A percentile compares a stretch with the other conserved stretches of the same genome.
Conservation (phyloP, 2,113 vertebrate genomes). For the Perca flavescens region DNA sequence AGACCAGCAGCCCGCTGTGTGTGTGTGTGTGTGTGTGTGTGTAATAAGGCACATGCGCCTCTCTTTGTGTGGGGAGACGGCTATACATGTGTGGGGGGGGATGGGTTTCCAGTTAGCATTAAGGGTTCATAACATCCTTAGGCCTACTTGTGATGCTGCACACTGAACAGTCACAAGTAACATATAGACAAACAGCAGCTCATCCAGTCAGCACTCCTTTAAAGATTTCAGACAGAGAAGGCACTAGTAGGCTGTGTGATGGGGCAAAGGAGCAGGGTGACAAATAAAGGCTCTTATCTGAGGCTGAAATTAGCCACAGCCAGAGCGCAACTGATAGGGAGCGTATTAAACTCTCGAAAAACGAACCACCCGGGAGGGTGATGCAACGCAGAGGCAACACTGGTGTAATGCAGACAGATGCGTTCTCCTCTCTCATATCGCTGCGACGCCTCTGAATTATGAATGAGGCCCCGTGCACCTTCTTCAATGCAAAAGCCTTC, state of each 20-base stretch:
- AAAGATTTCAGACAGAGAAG: constrained; percentile 49
- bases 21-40: constrained; percentile 61
- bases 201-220: constrained; percentile 48
- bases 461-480: constrained; percentile 78
- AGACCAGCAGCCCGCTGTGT: constrained; percentile 81
- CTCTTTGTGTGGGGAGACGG: constrained; percentile 79
- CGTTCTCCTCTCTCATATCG: constrained; percentile 76
- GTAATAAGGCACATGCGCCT: constrained; percentile 74
- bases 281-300: constrained; percentile 76
- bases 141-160: constrained; percentile 56
- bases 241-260: constrained; percentile 54
- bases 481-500: constrained; percentile 58
- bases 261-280: constrained; percentile 65
- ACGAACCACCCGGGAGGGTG: constrained; percentile 78
- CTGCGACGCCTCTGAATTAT: constrained; percentile 82
- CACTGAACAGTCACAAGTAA: constrained; percentile 51
- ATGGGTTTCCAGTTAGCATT: constrained; percentile 60
- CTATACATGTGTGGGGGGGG: constrained; percentile 68
- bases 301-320: constrained; percentile 79
- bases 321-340: constrained; percentile 75
- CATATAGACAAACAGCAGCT: constrained; percentile 48
- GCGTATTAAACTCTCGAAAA: constrained; percentile 77
- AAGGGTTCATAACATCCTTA: constrained; percentile 69
- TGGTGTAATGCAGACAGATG: constrained; percentile 82
- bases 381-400: constrained; percentile 81